Evolutionary conservation across 2,888 invertebrate genomes (phyloP).

Genomic region (Morpho helenor): DNA sequence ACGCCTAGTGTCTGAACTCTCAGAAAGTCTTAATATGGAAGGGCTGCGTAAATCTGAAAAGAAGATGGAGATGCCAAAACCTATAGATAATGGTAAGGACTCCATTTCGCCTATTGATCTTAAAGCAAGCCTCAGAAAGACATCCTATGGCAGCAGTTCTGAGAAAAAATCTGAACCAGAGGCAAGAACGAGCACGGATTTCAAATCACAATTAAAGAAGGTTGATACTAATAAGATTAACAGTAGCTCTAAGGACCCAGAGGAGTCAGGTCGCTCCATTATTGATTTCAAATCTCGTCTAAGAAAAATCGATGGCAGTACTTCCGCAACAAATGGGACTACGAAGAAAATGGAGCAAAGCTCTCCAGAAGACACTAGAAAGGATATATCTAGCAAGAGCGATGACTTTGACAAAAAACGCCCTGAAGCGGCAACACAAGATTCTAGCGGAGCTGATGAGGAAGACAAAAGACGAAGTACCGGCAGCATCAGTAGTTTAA

Average conservation of each 20-base stretch:
- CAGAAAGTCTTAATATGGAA: slow-evolving; percentile 89
- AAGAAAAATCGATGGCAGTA: slow-evolving; percentile 85
- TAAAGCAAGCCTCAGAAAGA: slow-evolving; percentile 73
- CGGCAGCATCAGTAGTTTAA: slow-evolving; percentile 94
- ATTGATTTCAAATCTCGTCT: slow-evolving; percentile 91
- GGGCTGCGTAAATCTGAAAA: slow-evolving; percentile 56
- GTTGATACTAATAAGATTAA: slow-evolving; percentile 84
- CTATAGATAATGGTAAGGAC: slow-evolving; percentile 39
- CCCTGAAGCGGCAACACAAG: slow-evolving; percentile 49
- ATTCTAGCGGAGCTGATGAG: slow-evolving; percentile 76
- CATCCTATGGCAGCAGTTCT: slow-evolving; percentile 42
- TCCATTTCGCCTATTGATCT: slow-evolving; percentile 65
- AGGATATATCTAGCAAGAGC: slow-evolving; percentile 50
- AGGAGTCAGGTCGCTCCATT: slow-evolving; percentile 79
- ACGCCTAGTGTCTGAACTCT: slow-evolving; percentile 89
- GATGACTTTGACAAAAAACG: slow-evolving; percentile 70
- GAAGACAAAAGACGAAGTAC: slow-evolving; percentile 94
- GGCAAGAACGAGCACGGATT: slow-evolving; percentile 64
- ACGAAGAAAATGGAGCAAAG: slow-evolving; percentile 46
- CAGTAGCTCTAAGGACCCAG: slow-evolving; percentile 70
- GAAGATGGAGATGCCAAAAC: slow-evolving; percentile 28
- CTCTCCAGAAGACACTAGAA: slow-evolving; percentile 52
- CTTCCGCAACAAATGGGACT: slow-evolving; percentile 53
- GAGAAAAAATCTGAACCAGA: slow-evolving; percentile 42
- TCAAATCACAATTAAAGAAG: slow-evolving; percentile 85